Base-by-base conservation (phyloP, 2,888 invertebrate species). In the Malachius bipustulatus region DNA sequence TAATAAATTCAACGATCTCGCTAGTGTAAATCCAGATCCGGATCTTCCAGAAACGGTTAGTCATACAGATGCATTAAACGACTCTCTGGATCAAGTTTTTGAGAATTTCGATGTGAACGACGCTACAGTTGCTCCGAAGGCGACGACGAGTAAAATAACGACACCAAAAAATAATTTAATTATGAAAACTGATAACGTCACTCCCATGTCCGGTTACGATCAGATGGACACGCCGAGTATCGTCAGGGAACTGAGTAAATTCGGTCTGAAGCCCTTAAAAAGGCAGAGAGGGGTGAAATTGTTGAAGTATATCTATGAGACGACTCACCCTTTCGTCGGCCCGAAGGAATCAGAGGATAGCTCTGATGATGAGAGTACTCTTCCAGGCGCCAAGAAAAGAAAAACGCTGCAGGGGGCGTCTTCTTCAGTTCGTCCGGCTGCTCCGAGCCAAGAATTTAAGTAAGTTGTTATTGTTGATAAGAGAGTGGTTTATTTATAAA, bases 211-310 rank as follows among this genome's bases (percentile, higher is more conserved):
- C 1, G 64, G 77, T 51, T 80, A 70, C 49, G 62, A 63, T 12
- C 49, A 55, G 4, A 70, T 78, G 69, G 54, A 66, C 16, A 71
- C 76, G 13, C 68, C 75, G 0, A 66, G 69, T 45, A 60, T 74
- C 16, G 61, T 68, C 39, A 62, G 60, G 39, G 71, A 75, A 50
- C 55, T 80, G 4, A 66, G 73, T 41, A 74, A 72, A 52, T 75
- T 68, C 60, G 80, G 80, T 2, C 59, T 80, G 4, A 79, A 77
- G 52, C 73, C 74, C 2, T 62, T 80, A 12, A 78, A 76, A 55
- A 64, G 76, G 36, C 47, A 47, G 37, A 46, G 55, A 62, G 79
- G 77, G 1, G 64, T 75, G 16, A 69, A 73, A 59, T 60, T 80
- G 31, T 55, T 80, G 28, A 73, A 75, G 36, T 72, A 77, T 47